phyloP scores from a whole-genome alignment of 2,113 vertebrate genomes.

The Onychostruthus taczanowskii region DNA sequence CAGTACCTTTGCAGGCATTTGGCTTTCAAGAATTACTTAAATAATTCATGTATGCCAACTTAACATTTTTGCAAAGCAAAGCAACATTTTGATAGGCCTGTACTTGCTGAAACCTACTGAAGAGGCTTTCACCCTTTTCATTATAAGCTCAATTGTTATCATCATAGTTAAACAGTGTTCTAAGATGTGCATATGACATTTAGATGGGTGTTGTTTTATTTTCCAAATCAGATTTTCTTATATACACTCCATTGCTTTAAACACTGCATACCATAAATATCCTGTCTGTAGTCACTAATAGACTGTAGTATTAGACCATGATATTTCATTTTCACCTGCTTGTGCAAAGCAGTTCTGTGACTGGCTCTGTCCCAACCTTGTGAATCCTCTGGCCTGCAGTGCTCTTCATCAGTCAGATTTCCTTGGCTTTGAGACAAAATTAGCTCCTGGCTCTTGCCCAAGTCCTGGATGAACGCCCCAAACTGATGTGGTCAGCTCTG shows the following conservation, averaged over 20 bases:
- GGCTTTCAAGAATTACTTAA: conserved; percentile 16
- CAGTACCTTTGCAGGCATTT: not conserved
- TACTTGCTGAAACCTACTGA: not conserved
- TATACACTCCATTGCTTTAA: not conserved
- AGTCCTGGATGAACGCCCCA: not conserved
- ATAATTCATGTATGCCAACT: not conserved
- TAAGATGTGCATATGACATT: not conserved
- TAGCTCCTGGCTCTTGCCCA: not conserved
- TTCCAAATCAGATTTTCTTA: not conserved
- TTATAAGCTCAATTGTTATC: not conserved
- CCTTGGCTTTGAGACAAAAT: not conserved
- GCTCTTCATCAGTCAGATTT: not conserved
- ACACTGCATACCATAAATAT: not conserved
- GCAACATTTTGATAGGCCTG: not conserved
- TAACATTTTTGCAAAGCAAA: conserved; percentile 46
- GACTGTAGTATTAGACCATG: not conserved
- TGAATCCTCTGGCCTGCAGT: not conserved
- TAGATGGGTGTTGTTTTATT: not conserved
- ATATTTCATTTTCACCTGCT: not conserved
- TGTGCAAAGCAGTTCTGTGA: not conserved
- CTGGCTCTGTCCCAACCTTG: not conserved
- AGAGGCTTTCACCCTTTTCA: not conserved
- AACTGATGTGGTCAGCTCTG: not conserved
- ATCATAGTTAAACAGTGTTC: not conserved
- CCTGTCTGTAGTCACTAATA: not conserved